phyloP scores from a whole-genome alignment of 2,113 vertebrate genomes.

The Limanda limanda region DNA sequence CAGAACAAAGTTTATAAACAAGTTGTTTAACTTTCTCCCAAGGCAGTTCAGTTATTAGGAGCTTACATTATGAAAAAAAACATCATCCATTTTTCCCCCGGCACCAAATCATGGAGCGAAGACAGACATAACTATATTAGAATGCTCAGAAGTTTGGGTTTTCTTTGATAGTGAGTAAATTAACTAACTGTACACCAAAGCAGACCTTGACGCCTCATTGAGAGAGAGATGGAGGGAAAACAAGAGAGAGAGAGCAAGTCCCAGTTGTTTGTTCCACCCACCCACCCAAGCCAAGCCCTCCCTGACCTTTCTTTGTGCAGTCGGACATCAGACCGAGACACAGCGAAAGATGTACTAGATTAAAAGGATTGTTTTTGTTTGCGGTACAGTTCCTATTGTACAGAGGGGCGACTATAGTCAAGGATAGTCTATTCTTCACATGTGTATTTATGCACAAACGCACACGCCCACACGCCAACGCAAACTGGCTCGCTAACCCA shows the following conservation, averaged over 20 bases:
- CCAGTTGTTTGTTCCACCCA: conserved; percentile 76
- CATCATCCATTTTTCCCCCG: conserved; percentile 10
- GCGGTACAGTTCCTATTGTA: conserved; percentile 52
- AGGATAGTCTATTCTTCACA: conserved; percentile 51
- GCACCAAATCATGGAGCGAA: conserved; percentile 39
- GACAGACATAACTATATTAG: conserved; percentile 52
- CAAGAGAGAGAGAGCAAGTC: conserved; percentile 45
- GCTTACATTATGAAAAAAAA: conserved; percentile 44
- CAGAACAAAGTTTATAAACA: conserved; percentile 24
- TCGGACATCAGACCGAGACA: conserved; percentile 66
- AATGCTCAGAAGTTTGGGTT: conserved; percentile 43
- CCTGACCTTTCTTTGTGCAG: conserved; percentile 69
- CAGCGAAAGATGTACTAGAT: conserved; percentile 66
- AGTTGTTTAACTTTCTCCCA: conserved; percentile 49
- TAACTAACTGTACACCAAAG: conserved; percentile 65
- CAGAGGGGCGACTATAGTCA: conserved; percentile 16
- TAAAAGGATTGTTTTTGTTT: conserved; percentile 67
- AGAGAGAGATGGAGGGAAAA: conserved; percentile 40
- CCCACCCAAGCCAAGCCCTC: conserved; percentile 61
- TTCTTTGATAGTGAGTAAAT: conserved; percentile 65
- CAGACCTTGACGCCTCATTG: conserved; percentile 62
- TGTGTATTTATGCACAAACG: conserved; percentile 49
- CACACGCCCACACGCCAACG: conserved; percentile 41
- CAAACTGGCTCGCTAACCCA: conserved; percentile 50
- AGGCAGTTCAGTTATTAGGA: conserved; percentile 63